These are phyloP conservation scores for Actenoides hombroni DNA, from an alignment of 2,113 vertebrate genomes.

Conservation along the genomic window DNA sequence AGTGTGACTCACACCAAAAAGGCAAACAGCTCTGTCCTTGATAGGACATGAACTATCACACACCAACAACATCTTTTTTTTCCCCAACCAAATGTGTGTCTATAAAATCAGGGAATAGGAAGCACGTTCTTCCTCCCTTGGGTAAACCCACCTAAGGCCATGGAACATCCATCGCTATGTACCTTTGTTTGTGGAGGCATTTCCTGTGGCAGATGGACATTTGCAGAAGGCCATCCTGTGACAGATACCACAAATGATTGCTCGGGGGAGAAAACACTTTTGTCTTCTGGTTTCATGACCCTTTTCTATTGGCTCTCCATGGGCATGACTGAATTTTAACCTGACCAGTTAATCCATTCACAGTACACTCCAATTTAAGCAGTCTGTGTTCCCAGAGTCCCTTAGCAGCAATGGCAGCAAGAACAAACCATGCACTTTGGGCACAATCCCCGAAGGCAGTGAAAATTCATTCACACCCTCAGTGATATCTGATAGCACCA, in stretches of 20 bases:
- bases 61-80: background rate
- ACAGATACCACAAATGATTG: background rate
- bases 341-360: background rate
- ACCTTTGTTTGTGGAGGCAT: background rate
- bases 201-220: background rate
- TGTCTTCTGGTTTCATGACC: background rate
- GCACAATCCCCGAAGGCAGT: background rate
- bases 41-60: background rate
- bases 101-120: background rate
- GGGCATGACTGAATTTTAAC: background rate
- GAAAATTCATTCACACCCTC: background rate
- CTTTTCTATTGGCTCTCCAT: background rate
- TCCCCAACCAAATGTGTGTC: background rate
- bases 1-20: background rate
- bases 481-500: background rate
- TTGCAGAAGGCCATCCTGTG: background rate
- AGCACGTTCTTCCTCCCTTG: background rate
- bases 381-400: background rate
- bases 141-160: background rate
- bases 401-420: background rate
- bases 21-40: background rate
- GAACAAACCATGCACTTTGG: background rate
- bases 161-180: background rate
- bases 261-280: background rate
- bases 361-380: background rate